Base-by-base conservation (phyloP, 2,797 vertebrate genomes). In the Cyclopterus lumpus region DNA sequence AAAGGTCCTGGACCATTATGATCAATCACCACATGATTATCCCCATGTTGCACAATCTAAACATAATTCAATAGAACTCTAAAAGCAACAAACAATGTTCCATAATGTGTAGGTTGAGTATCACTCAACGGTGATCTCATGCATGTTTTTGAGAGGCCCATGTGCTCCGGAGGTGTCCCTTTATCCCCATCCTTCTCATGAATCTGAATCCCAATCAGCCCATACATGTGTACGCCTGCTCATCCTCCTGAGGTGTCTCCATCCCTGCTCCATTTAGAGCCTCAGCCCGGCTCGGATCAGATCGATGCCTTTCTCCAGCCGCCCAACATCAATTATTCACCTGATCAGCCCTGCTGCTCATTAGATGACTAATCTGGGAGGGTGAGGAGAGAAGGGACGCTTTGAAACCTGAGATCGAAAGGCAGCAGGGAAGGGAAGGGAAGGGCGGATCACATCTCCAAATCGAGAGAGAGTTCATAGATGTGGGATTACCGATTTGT, bases 331-430 rank as follows among this genome's bases (percentile, higher is more conserved):
- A 93, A 94, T 94, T 92, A 94, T 94, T 94, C 81, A 94, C 90
- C 86, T 82, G 88, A 93, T 93, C 91, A 75, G 90, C 67, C 81
- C 91, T 90, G 90, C 89, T 88, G 86, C 89, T 93, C 92, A 89
- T 94, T 94, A 94, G 91, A 91, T 90, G 91, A 91, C 88, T 94
- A 92, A 94, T 93, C 90, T 86, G 79, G 84, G 85, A 73, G 90
- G 85, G 84, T 65, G 86, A 81, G 88, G 83, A 86, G 88, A 80
- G 81, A 79, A n/a, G 55, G 86, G 82, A 34, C 26, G 66, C 89
- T 92, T 92, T 91, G 92, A 94, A 93, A 93, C 83, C 87, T 54
- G 92, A 94, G 83, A 86, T 65, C 18, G 11, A 81, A 80, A 84
- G 69, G 84, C 83, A 89, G 86, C 63, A 44, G 76, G 80, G 77